Conservation (phyloP, 1,140 invertebrate species). For the Drosophila ambigua region DNA sequence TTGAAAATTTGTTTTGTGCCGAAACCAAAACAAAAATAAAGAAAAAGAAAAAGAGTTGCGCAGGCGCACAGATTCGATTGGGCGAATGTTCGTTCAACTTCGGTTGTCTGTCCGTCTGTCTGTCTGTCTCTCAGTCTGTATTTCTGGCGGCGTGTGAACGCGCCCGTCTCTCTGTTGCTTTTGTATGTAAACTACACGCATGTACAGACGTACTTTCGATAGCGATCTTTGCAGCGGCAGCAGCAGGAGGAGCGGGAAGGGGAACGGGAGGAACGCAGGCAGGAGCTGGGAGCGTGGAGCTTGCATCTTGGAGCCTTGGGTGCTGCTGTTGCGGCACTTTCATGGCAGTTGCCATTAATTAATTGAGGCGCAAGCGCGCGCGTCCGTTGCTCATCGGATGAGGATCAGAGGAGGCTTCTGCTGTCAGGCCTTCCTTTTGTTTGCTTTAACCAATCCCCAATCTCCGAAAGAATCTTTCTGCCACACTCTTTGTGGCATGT, state of each 20-base stretch:
- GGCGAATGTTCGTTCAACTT: conserved; percentile 39
- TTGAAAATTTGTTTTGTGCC: conserved; percentile 46
- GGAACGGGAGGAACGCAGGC: neutral
- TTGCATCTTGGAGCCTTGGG: conserved; percentile 23
- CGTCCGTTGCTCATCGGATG: conserved; percentile 38
- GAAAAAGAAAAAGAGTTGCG: conserved; percentile 26
- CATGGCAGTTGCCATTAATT: conserved; percentile 78
- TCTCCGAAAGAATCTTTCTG: conserved; percentile 55
- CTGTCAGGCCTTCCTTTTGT: conserved; percentile 74
- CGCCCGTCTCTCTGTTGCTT: conserved; percentile 32
- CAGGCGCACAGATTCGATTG: conserved; percentile 41
- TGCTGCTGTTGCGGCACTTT: conserved; percentile 60
- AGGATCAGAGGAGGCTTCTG: conserved; percentile 35
- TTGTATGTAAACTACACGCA: conserved; percentile 81
- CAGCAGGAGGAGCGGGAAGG: neutral
- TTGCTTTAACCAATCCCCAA: conserved; percentile 55
- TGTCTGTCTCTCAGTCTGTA: conserved; percentile 5
- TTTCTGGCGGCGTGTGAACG: conserved; percentile 66
- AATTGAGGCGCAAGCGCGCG: conserved; percentile 71
- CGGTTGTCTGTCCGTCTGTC: neutral
- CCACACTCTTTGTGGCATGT: conserved; percentile 40
- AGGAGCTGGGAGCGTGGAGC: neutral
- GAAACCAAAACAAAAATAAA: conserved; percentile 4
- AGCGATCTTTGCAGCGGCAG: conserved; percentile 58
- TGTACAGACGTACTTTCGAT: conserved; percentile 80